phyloP scores from a whole-genome alignment of 2,797 vertebrate genomes.

The Chanos chanos region DNA sequence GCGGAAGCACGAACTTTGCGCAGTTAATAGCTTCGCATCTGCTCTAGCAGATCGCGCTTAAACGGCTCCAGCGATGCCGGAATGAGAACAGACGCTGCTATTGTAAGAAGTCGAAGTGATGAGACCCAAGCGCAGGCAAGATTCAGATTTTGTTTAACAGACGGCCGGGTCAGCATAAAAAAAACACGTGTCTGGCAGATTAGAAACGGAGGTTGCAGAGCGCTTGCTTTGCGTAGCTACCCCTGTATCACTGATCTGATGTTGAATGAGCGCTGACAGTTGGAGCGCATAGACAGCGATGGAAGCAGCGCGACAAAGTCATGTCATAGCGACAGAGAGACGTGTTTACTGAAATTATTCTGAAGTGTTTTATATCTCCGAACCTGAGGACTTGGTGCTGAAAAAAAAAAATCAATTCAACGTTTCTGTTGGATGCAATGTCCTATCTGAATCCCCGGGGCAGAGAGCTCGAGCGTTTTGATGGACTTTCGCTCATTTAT shows the following conservation, averaged over 20 bases:
- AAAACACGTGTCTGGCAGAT: conserved; percentile 51
- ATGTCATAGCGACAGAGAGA: conserved; percentile 28
- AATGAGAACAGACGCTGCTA: background rate
- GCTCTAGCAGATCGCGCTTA: no score
- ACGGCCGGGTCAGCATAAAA: conserved; percentile 50
- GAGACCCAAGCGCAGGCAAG: conserved; percentile 16
- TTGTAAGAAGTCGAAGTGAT: conserved; percentile 23
- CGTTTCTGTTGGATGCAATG: conserved; percentile 58
- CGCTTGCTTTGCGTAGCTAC: conserved; percentile 26
- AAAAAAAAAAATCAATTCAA: conserved; percentile 18
- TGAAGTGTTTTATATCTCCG: conserved; percentile 11
- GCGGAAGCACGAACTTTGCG: no score
- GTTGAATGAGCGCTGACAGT: conserved; percentile 59
- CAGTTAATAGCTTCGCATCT: no score
- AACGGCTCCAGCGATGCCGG: no score
- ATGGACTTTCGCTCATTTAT: conserved; percentile 85
- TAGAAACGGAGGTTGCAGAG: conserved; percentile 35
- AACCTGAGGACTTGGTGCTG: background rate
- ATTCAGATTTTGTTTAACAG: conserved; percentile 36
- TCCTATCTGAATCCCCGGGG: conserved; percentile 75
- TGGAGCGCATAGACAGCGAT: conserved; percentile 46
- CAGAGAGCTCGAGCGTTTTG: conserved; percentile 77
- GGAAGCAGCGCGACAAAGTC: conserved; percentile 6
- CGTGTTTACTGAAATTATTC: conserved; percentile 31
- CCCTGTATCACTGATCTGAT: conserved; percentile 47